Conservation (phyloP, 92 coral and sea anemone species). For the Parazoanthus atlanticus region DNA sequence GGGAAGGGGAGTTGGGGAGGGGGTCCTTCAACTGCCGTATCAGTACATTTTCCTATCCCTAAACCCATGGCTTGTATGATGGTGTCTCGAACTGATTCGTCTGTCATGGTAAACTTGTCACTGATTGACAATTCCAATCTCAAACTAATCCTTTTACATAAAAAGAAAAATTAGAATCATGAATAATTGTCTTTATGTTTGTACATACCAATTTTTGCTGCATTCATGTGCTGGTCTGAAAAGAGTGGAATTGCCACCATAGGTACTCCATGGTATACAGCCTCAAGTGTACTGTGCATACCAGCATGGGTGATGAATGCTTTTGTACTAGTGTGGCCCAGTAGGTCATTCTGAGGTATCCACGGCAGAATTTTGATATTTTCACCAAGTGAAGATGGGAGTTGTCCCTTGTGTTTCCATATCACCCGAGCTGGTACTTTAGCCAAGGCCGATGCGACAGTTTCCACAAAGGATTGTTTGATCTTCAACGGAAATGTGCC, state of each 20-base stretch:
- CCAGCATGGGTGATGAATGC: slow-evolving; percentile 11
- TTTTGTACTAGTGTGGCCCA: slow-evolving; percentile 5
- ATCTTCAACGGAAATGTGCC: slow-evolving; percentile 26
- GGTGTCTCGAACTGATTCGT: no score
- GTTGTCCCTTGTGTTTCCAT: slow-evolving; percentile 71
- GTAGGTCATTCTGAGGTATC: slow-evolving; percentile 14
- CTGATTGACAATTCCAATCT: no score
- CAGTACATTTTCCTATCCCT: no score
- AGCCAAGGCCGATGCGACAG: slow-evolving; percentile 60
- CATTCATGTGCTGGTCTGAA: slow-evolving; percentile 9
- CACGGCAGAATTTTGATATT: slow-evolving; percentile 27
- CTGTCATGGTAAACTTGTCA: no score
- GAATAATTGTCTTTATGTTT: not conserved
- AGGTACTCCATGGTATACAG: slow-evolving; percentile 64
- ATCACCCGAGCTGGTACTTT: slow-evolving; percentile 66
- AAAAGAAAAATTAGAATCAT: no score
- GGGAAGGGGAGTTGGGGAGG: no score
- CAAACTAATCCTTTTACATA: no score
- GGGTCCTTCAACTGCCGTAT: no score
- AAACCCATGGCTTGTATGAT: no score
- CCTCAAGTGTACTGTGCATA: slow-evolving; percentile 11
- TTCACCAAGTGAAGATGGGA: not conserved
- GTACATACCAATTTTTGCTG: not conserved
- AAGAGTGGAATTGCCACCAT: slow-evolving; percentile 18
- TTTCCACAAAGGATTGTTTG: slow-evolving; percentile 47